Percentiles rank a stretch among this genome's conserved stretches.
Conservation (phyloP, 2,888 invertebrate species). For the Drosophila kokeensis region DNA sequence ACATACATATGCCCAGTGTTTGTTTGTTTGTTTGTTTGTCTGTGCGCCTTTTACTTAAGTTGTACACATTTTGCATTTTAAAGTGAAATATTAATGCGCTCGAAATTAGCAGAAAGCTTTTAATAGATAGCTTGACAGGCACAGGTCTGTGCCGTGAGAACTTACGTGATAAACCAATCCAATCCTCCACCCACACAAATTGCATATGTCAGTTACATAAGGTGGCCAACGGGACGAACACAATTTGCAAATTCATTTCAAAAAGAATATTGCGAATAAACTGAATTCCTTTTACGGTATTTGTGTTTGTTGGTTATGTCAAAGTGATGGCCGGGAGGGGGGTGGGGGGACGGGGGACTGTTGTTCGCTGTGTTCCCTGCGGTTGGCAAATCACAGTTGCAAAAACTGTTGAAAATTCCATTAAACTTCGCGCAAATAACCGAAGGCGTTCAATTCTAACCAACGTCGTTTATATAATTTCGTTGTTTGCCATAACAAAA, state of each 20-base stretch:
- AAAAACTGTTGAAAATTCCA: slow-evolving; percentile 83
- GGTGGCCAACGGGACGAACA: slow-evolving; percentile 9
- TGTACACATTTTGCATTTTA: slow-evolving; percentile 54
- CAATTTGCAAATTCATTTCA: slow-evolving; percentile 63
- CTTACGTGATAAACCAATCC: slow-evolving; percentile 4
- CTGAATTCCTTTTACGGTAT: slow-evolving; percentile 26
- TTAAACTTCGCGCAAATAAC: slow-evolving; percentile 84
- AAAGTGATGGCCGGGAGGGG: slow-evolving; percentile 2
- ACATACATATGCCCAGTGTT: slow-evolving; percentile 54
- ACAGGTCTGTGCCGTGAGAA: slow-evolving; percentile 2
- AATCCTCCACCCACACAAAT: slow-evolving; percentile 39
- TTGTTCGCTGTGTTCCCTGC: slow-evolving; percentile 31
- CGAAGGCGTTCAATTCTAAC: slow-evolving; percentile 83
- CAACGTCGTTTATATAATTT: slow-evolving; percentile 80
- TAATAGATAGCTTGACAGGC: slow-evolving; percentile 47
- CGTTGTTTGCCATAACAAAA: slow-evolving; percentile 72
- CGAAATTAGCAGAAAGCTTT: slow-evolving; percentile 47
- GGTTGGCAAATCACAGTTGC: slow-evolving; percentile 74
- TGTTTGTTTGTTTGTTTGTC: background rate
- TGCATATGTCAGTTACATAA: slow-evolving; percentile 74
- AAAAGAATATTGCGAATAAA: slow-evolving; percentile 45
- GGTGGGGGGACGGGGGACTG: background rate
- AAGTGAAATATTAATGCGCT: slow-evolving; percentile 65
- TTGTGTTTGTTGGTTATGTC: slow-evolving; percentile 28
- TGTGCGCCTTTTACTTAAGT: slow-evolving; percentile 25